Percentiles rank a stretch among this genome's conserved stretches.
These are phyloP conservation scores for Synanthedon andrenaeformis DNA, from an alignment of 2,888 invertebrate species.

Conservation along the genomic window DNA sequence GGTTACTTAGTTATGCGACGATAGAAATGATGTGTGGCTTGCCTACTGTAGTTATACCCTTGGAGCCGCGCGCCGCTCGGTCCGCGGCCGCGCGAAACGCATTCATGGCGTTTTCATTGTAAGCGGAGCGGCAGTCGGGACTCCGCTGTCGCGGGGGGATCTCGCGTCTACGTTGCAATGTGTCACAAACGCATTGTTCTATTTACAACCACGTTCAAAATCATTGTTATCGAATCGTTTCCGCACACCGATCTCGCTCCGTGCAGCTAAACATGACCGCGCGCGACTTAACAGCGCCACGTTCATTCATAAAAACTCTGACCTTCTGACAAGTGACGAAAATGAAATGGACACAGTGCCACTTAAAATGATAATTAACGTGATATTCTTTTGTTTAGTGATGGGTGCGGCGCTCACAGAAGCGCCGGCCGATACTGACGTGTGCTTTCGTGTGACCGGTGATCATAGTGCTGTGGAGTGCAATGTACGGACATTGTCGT, in stretches of 20 bases:
- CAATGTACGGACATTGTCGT: slow-evolving; percentile 77
- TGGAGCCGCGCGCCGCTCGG: slow-evolving; percentile 9
- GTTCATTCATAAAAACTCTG: slow-evolving; percentile 35
- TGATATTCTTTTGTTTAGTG: slow-evolving; percentile 67
- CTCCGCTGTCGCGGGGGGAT: slow-evolving; percentile 51
- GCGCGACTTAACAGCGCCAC: slow-evolving; percentile 32
- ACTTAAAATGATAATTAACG: slow-evolving; percentile 65
- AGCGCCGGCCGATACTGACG: slow-evolving; percentile 59
- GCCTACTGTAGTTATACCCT: neutral
- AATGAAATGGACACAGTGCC: slow-evolving; percentile 66
- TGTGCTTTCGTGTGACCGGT: slow-evolving; percentile 55
- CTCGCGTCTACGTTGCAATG: slow-evolving; percentile 31
- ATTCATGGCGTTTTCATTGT: slow-evolving; percentile 36
- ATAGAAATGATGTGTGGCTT: slow-evolving; percentile 35
- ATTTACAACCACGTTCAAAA: slow-evolving; percentile 19
- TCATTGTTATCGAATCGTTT: slow-evolving; percentile 28
- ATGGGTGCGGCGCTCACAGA: slow-evolving; percentile 66
- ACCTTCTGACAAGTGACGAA: slow-evolving; percentile 49
- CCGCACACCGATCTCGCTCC: slow-evolving; percentile 33
- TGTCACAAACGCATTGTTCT: slow-evolving; percentile 21
- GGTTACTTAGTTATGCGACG: slow-evolving; percentile 61
- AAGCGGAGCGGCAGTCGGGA: slow-evolving; percentile 61
- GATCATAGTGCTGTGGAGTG: slow-evolving; percentile 65
- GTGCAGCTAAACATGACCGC: slow-evolving; percentile 48
- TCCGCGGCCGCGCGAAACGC: slow-evolving; percentile 27